Base-by-base conservation (phyloP, 2,797 vertebrate species). In the Garrulus glandarius region DNA sequence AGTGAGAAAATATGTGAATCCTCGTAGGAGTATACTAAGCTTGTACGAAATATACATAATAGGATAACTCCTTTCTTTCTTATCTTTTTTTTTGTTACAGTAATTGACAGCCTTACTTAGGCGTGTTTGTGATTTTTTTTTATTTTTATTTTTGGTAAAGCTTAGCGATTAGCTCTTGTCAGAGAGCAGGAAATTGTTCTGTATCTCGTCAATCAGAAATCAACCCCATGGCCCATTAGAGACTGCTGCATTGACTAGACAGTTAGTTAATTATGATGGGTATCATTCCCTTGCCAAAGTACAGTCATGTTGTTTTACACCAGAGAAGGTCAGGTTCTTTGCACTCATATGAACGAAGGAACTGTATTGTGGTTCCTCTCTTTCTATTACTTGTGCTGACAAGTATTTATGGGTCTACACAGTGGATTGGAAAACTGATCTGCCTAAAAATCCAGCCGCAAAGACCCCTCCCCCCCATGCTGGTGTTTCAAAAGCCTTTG, bases 1-100 rank as follows among this genome's bases (percentile, higher is more conserved):
- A 10, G 18, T 16, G 9, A 37, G 23, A 19, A 44, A 24, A 13
- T 23, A 13, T 0, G 6, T 14, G 20, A 67, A 26, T 59, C 14
- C 10, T 59, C 16, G 32, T 65, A 26, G 6, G 34, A 56, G 10
- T 13, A 10, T 18, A 2, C 12, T 41, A 23, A 36, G 8, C 7
- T 18, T 3, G 0, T 43, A 7, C 44, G 46, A 64, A 56, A 21
- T 8, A 14, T 0, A 6, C 9, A 2, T 26, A 36, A 15, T 10
- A 13, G 17, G 7, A 6, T 15, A 46, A 39, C 18, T 26, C 0
- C 5, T 19, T 56, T 34, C 9, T 36, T 34, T 34, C 1, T 0
- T 39, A 0, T 5, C 10, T 21, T 15, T 24, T 46, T 44, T 37
- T 22, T 37, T 37, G 7, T 30, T 26, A 1, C 10, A 43, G 32